Conservation (phyloP, 1,140 invertebrate genomes). For the Grapholita molesta region DNA sequence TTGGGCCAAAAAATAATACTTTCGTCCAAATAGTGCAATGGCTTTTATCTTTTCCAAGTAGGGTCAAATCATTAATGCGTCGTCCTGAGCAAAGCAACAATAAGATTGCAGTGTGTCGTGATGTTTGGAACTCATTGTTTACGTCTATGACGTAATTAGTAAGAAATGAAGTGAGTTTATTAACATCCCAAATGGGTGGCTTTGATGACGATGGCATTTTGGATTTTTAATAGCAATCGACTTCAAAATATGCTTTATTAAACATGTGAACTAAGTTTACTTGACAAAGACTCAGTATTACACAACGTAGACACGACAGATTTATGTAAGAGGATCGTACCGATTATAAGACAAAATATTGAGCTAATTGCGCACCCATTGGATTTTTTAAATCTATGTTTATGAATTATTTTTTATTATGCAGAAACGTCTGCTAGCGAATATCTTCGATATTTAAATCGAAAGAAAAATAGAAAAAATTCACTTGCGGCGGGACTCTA, state of each 20-base stretch:
- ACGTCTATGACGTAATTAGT: slow-evolving; percentile 3
- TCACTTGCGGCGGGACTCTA: too few species aligned
- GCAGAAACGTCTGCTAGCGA: too few species aligned
- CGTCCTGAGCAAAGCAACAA: slow-evolving; percentile 26
- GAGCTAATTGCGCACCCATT: slow-evolving; percentile 19
- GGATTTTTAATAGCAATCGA: slow-evolving; percentile 26
- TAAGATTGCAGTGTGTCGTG: slow-evolving; percentile 22
- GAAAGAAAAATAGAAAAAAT: too few species aligned
- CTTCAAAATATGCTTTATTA: slow-evolving; percentile 22
- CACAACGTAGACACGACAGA: slow-evolving; percentile 26
- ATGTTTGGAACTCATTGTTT: slow-evolving; percentile 21
- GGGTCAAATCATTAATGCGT: slow-evolving; percentile 25
- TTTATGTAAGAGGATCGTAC: slow-evolving; percentile 29
- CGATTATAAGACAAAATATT: slow-evolving; percentile 28
- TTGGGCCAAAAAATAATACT: slow-evolving; percentile 24
- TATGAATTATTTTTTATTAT: too few species aligned
- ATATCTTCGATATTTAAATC: too few species aligned
- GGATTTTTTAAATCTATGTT: too few species aligned
- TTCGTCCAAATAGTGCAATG: slow-evolving; percentile 1
- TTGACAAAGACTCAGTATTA: slow-evolving; percentile 6
- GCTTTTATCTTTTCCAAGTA: slow-evolving; percentile 14
- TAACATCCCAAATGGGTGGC: slow-evolving; percentile 21
- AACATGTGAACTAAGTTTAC: slow-evolving; percentile 19
- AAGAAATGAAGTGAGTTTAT: slow-evolving; percentile 18
- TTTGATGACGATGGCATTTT: slow-evolving; percentile 13